Base-by-base conservation (phyloP, 2,113 vertebrate genomes). In the Abramis brama region DNA sequence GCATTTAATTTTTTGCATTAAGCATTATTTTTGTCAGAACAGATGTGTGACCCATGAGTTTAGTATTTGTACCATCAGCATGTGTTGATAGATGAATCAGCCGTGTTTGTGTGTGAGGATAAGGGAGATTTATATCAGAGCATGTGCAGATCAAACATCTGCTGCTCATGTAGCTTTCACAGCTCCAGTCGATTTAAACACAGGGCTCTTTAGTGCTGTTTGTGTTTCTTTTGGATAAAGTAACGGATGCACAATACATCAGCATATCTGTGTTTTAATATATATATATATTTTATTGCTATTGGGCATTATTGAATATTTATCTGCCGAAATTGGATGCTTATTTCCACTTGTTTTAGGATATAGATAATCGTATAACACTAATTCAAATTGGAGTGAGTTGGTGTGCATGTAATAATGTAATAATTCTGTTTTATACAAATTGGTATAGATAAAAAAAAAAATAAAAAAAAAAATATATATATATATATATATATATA, bases 121-220 rank as follows among this genome's bases (percentile, higher is more conserved):
- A 25, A 70, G 30, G 7, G 55, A 39, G 45, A 82, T 52, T 70
- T 45, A 50, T 82, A 82, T 82, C 80, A 82, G 15, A 66, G 39
- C n/a, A 6, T 64, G 79, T 30, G 43, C 71, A 50, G 39, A 75
- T 50, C 71, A 47, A 27, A 75, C 71, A 47, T 43, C 68, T 43
- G 11, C 33, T 15, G 57, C 33, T 62, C 57, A 79, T 5, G 1
- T 43, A 60, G 77, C 55, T 79, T 45, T 79, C 21, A 62, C 23
- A 62, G 39, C 13, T 64, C 59, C 0, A 45, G 39, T 30, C n/a
- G 45, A 10, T 45, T 64, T 66, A 19, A 64, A 3, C 39, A 66
- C 2, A 60, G 11, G 55, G 77, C 57, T 78, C 50, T 39, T n/a
- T 33, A 36, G 21, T 25, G 23, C 23, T 64, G 36, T 81, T 45